phyloP scores from a whole-genome alignment of 2,797 vertebrate species.

The Arvicola amphibius region DNA sequence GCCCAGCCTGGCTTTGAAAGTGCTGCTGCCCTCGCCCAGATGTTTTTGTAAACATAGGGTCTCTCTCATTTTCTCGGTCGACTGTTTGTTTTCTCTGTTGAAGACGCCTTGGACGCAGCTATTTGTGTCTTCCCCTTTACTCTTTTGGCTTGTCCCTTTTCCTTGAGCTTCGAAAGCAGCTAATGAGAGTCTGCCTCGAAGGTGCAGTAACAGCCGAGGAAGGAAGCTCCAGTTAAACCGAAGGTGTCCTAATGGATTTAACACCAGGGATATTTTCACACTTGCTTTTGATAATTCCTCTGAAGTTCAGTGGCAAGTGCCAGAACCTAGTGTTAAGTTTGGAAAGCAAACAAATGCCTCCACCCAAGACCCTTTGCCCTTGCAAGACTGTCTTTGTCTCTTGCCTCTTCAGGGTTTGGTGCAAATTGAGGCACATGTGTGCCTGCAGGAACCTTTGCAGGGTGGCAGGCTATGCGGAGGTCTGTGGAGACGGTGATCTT shows the following conservation, averaged over 20 bases:
- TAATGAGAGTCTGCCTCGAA: conserved; percentile 71
- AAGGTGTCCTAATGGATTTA: conserved; percentile 49
- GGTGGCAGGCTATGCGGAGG: background rate
- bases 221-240: background rate
- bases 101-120: conserved; percentile 38
- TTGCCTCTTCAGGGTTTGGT: background rate
- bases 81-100: conserved; percentile 26
- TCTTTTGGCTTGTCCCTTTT: conserved; percentile 41
- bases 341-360: conserved; percentile 41
- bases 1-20: conserved; percentile 48
- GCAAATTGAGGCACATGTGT: background rate
- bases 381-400: conserved; percentile 15
- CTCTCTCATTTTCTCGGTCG: background rate
- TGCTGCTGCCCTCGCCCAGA: conserved; percentile 46
- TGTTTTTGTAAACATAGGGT: conserved; percentile 49
- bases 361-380: background rate
- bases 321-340: background rate
- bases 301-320: background rate
- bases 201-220: conserved; percentile 29
- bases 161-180: conserved; percentile 41
- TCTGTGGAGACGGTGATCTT: background rate
- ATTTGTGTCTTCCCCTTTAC: conserved; percentile 2
- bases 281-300: conserved; percentile 46
- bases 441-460: background rate
- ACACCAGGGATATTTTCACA: conserved; percentile 52